Conservation (phyloP, 2,888 invertebrate species). For the Andricus curvator region DNA sequence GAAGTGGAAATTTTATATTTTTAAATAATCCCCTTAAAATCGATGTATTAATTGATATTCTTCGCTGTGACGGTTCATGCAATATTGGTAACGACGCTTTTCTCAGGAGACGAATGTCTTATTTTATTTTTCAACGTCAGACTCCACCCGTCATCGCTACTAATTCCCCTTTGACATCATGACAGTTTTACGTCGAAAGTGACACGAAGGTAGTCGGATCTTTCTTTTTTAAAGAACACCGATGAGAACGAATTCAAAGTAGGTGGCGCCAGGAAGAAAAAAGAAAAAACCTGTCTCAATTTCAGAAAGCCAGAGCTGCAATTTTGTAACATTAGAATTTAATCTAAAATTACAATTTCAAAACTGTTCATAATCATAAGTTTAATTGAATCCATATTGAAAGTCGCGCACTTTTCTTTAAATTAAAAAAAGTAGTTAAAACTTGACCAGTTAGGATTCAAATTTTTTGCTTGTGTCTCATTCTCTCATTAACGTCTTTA, state of each 20-base stretch:
- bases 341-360: not conserved
- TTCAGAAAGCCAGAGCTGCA: slow-evolving; percentile 40
- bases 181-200: slow-evolving; percentile 39
- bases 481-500: slow-evolving; percentile 48
- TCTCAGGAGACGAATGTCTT: not conserved
- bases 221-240: slow-evolving; percentile 33
- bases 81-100: not conserved
- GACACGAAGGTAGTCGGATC: slow-evolving; percentile 27
- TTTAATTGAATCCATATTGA: too few species aligned
- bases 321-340: slow-evolving; percentile 12
- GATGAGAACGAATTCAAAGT: slow-evolving; percentile 19
- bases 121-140: not conserved
- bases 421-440: too few species aligned
- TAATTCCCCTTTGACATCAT: slow-evolving; percentile 34
- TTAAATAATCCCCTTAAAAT: not conserved
- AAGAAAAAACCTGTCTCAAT: slow-evolving; percentile 46
- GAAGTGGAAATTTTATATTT: not conserved
- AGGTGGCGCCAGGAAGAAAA: slow-evolving; percentile 29
- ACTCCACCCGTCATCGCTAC: slow-evolving; percentile 21
- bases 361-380: too few species aligned
- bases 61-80: not conserved
- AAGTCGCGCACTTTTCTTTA: too few species aligned
- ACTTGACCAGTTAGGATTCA: not conserved
- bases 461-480: not conserved
- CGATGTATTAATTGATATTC: too few species aligned